A percentile compares a stretch with the other conserved stretches of the same genome.
Conservation (phyloP, 2,113 vertebrate genomes). For the Loxodonta africana region DNA sequence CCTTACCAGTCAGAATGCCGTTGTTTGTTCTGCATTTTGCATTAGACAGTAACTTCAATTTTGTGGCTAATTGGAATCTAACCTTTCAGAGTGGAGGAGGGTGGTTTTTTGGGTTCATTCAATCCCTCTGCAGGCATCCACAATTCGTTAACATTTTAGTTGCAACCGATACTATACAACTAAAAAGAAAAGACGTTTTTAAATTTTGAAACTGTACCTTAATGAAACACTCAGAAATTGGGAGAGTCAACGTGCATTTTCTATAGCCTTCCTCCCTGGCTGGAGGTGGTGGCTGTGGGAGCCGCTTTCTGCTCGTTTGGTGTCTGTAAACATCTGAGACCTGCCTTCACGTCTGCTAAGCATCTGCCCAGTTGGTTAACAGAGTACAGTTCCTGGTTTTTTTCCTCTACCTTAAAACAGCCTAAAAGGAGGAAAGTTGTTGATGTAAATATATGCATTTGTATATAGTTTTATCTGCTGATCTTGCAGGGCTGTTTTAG, state of each 20-base stretch:
- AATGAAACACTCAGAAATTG: constrained; percentile 87
- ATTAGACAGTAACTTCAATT: constrained; percentile 41
- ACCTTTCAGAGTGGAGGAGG: constrained; percentile 42
- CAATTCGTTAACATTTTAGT: constrained; percentile 57
- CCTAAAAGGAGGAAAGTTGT: constrained; percentile 40
- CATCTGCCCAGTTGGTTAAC: constrained; percentile 22
- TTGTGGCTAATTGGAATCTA: constrained; percentile 47
- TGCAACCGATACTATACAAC: constrained; percentile 47
- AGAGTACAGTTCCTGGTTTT: constrained; percentile 45
- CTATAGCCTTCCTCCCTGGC: constrained; percentile 83
- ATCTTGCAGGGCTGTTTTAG: neutral
- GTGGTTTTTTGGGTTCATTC: constrained; percentile 7
- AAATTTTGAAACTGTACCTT: constrained; percentile 82
- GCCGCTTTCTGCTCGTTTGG: constrained; percentile 77
- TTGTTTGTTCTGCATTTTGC: constrained; percentile 56
- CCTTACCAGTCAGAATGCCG: constrained; percentile 63
- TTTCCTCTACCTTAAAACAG: constrained; percentile 44
- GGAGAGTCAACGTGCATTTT: constrained; percentile 85
- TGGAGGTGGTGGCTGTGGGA: constrained; percentile 76
- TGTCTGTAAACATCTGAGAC: constrained; percentile 90
- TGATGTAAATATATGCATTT: neutral
- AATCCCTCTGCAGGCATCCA: constrained; percentile 18
- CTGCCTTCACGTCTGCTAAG: constrained; percentile 46
- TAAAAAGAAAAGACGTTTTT: constrained; percentile 28
- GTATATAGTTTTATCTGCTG: constrained; percentile 47